Percentiles rank a stretch among this genome's conserved stretches.
Conservation (phyloP, 2,888 invertebrate species). For the Lasius platythorax region DNA sequence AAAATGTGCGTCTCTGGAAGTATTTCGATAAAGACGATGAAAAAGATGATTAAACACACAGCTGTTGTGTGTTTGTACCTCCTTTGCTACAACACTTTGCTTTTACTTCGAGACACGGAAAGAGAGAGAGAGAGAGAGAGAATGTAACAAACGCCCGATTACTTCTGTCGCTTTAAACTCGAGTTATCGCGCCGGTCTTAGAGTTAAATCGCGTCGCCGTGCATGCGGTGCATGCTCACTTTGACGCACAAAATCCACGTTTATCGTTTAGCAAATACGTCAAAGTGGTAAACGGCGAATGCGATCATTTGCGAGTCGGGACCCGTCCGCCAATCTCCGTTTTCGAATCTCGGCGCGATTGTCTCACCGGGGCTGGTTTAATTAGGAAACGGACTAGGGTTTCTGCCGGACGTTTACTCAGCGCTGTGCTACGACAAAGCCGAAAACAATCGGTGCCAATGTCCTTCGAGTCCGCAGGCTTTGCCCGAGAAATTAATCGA, state of each 20-base stretch:
- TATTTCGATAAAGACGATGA: background rate
- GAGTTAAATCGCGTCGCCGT: constrained; percentile 19
- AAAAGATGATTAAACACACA: background rate
- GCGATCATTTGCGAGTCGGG: constrained; percentile 24
- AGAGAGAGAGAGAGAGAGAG: background rate
- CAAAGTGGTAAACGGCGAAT: constrained; percentile 48
- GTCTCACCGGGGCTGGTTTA: constrained; percentile 63
- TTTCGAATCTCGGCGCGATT: constrained; percentile 33
- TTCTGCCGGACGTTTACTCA: constrained; percentile 66
- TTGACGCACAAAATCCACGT: constrained; percentile 23
- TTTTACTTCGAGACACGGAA: constrained; percentile 6
- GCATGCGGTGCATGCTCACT: background rate
- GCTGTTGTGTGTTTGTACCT: background rate
- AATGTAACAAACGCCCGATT: constrained; percentile 1
- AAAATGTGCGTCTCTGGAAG: background rate
- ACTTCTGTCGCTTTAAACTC: constrained; percentile 20
- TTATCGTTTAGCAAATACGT: constrained; percentile 47
- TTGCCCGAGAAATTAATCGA: constrained; percentile 74
- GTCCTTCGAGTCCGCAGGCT: constrained; percentile 72
- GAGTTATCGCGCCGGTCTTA: background rate
- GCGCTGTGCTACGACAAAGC: constrained; percentile 68
- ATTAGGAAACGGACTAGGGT: constrained; percentile 67
- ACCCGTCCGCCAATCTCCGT: constrained; percentile 8
- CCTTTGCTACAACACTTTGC: background rate
- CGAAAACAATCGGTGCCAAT: constrained; percentile 72